Evolutionary conservation across 2,888 invertebrate genomes (phyloP).

Genomic region (Brassicogethes aeneus): DNA sequence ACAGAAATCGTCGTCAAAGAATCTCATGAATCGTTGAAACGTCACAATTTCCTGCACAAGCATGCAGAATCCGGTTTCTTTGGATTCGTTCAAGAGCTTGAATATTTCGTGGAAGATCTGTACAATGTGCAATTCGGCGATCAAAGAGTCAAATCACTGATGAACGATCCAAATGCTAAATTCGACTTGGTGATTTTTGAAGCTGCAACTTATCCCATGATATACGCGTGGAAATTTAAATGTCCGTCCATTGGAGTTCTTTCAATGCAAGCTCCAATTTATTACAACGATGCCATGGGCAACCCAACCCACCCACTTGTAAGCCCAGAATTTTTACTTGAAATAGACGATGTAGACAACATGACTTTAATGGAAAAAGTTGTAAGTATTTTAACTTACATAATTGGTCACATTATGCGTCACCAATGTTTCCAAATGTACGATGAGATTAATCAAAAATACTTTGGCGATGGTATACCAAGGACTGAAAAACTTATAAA

Average conservation of each 20-base stretch:
- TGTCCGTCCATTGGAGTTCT: constrained; percentile 26
- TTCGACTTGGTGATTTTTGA: constrained; percentile 31
- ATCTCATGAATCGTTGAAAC: constrained; percentile 22
- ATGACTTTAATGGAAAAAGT: constrained; percentile 5
- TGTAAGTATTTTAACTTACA: background rate
- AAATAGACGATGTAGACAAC: constrained; percentile 6
- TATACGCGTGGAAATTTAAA: constrained; percentile 22
- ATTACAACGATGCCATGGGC: constrained; percentile 19
- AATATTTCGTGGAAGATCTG: background rate
- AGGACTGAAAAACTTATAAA: background rate
- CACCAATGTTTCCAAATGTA: background rate
- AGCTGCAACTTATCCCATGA: constrained; percentile 17
- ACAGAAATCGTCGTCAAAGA: constrained; percentile 36
- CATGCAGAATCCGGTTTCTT: background rate
- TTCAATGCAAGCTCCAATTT: constrained; percentile 19
- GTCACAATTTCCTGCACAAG: background rate
- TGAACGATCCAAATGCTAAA: constrained; percentile 24
- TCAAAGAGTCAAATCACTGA: constrained; percentile 27
- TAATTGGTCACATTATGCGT: background rate
- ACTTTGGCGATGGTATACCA: background rate
- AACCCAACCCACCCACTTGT: constrained; percentile 26
- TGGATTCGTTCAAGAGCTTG: background rate
- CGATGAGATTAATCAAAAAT: background rate
- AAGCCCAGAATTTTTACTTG: constrained; percentile 22
- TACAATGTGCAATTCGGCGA: constrained; percentile 6